Base-by-base conservation (phyloP, 2,888 invertebrate species). In the Platycheirus rosarum region DNA sequence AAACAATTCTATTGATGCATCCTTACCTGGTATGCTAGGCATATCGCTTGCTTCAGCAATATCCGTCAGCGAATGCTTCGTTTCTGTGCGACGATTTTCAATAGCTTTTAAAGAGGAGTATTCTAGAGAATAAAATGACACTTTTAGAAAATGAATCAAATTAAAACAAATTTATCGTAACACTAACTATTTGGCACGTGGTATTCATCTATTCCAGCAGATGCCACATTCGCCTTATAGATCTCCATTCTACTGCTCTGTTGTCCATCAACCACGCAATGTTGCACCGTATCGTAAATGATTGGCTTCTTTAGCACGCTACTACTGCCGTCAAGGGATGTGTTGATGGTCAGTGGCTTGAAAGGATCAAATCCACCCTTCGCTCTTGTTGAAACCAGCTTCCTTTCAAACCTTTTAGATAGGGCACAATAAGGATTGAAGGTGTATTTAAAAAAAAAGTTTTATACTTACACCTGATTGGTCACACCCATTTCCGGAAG, bases 401-500 rank as follows among this genome's bases (percentile, higher is more conserved):
- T 90, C 44, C 89, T 87, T 84, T 90, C 90, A 84, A 90, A 90
- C 53, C 89, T 89, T 53, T 9, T 77, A 82, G 49, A 46, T 20
- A 16, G 65, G 49, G 20, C 13, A 16, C 6, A 29, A 60, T n/a
- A 18, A 32, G 8, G 8, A 42, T n/a, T 9, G 11, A 40, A 8
- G 9, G n/a, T n/a, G n/a, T n/a, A n/a, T n/a, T n/a, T n/a, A n/a
- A n/a, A n/a, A n/a, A n/a, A n/a, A 8, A 32, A 2, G 46, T 26
- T 26, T 7, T 44, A 8, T 16, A 2, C 88, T 87, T 87, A 90
- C 90, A 90, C 90, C 87, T 90, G 89, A 70, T 90, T 90, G 68
- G 89, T 90, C n/a, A 90, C 90, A 20, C 90, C 90, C 60, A 89
- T 89, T 85, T 90, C 90, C 63, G 89, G 88, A 55, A 90, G 85